phyloP scores from a whole-genome alignment of 35 echinoderm and acorn worm species.

The Amphiura filiformis region DNA sequence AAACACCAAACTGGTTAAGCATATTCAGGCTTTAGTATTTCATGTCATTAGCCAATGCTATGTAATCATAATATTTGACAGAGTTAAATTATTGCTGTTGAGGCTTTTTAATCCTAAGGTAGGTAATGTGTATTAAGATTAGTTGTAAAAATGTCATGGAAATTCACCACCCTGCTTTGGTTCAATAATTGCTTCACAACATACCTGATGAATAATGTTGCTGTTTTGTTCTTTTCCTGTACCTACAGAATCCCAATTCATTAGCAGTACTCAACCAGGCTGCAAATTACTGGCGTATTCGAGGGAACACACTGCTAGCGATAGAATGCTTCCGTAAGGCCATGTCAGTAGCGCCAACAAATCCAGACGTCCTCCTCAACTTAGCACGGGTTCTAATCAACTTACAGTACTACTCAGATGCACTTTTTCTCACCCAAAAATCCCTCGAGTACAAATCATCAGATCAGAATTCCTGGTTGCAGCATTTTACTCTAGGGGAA shows the following conservation, averaged over 20 bases:
- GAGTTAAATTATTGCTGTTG: too few species aligned
- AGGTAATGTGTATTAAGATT: too few species aligned
- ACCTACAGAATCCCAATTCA: constrained; percentile 73
- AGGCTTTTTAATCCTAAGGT: too few species aligned
- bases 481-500: constrained; percentile 95
- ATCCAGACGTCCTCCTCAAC: constrained; percentile 94
- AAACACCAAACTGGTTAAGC: too few species aligned
- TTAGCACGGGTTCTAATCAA: constrained; percentile 90
- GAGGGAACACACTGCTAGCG: constrained; percentile 82
- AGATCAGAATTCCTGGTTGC: constrained; percentile 92
- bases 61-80: too few species aligned
- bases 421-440: constrained; percentile 63
- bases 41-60: too few species aligned
- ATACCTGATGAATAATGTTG: too few species aligned
- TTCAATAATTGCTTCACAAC: too few species aligned
- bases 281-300: constrained; percentile 94
- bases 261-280: constrained; percentile 94
- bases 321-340: constrained; percentile 98
- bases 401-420: constrained; percentile 72
- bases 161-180: too few species aligned
- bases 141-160: too few species aligned
- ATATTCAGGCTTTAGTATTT: too few species aligned
- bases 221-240: too few species aligned
- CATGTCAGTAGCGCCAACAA: constrained; percentile 71
- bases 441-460: constrained; percentile 75